phyloP scores from a whole-genome alignment of 2,797 vertebrate species.

The Molossus molossus region DNA sequence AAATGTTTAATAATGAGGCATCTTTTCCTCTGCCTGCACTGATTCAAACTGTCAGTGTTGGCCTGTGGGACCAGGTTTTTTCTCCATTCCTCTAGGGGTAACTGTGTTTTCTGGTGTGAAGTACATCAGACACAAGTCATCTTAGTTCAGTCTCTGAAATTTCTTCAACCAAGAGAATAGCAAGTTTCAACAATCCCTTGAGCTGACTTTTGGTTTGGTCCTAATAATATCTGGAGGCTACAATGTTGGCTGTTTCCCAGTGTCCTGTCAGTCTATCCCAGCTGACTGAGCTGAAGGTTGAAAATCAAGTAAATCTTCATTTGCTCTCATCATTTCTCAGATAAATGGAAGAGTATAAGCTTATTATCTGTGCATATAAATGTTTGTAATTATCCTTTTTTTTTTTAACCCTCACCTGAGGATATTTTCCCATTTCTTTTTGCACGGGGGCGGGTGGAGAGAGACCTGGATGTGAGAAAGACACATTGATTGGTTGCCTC shows the following conservation, averaged over 20 bases:
- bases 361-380: neutral
- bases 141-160: neutral
- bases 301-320: constrained; percentile 18
- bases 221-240: neutral
- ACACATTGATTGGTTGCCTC: too few species aligned
- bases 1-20: neutral
- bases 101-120: neutral
- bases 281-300: neutral
- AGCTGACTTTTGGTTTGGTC: neutral
- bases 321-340: neutral
- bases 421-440: too few species aligned
- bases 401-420: too few species aligned
- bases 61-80: neutral
- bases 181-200: neutral
- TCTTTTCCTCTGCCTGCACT: neutral
- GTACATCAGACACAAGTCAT: neutral
- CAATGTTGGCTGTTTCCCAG: neutral
- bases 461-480: too few species aligned
- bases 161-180: neutral
- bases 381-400: neutral
- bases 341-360: neutral
- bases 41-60: neutral
- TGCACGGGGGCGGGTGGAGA: too few species aligned
- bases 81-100: neutral
- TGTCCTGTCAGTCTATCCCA: neutral